Base-by-base conservation (phyloP, 2,113 vertebrate species). In the Gambusia affinis region DNA sequence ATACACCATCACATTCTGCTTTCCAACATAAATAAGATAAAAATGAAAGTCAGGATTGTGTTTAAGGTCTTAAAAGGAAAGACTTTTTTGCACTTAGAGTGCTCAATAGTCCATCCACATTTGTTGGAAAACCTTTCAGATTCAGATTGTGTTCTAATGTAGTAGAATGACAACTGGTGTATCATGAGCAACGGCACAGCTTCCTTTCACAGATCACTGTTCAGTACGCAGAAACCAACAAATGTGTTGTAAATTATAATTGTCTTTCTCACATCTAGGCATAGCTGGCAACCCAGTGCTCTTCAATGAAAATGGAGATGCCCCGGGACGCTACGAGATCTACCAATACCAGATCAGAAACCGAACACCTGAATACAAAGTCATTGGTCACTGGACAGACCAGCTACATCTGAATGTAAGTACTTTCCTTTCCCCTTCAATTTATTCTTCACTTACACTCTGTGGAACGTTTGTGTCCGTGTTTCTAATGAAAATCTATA, bases 311-410 rank as follows among this genome's bases (percentile, higher is more conserved):
- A 98, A 99, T 0, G 98, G 98, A 65, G 97, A 95, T 12, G 93
- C 94, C 22, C 94, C 94, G 0, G 94, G 94, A 39, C 94, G 94
- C 75, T 95, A 95, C 0, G 97, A 99, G 89, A 98, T 99, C 92
- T 99, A 98, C 90, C 98, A 99, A 83, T 99, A 99, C 92, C 98
- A 99, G 92, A 93, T 98, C 81, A 94, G 93, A 87, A 98, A 98
- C 67, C 91, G 88, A 78, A 97, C 96, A 0, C 93, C 96, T 0
- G 96, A 97, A 85, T 99, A 99, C 92, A 98, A 96, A 91, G 96
- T 97, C 85, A 98, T 99, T 0, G 98, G 98, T 82, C 94, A 98
- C 44, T 99, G 98, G 98, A 96, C 96, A 0, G 96, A 99, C 88
- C 96, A 98, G 77, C 95, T 99, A 60, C 89, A 97, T 87, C 94